Base-by-base conservation (phyloP, 2,113 vertebrate species). In the Loxodonta africana region DNA sequence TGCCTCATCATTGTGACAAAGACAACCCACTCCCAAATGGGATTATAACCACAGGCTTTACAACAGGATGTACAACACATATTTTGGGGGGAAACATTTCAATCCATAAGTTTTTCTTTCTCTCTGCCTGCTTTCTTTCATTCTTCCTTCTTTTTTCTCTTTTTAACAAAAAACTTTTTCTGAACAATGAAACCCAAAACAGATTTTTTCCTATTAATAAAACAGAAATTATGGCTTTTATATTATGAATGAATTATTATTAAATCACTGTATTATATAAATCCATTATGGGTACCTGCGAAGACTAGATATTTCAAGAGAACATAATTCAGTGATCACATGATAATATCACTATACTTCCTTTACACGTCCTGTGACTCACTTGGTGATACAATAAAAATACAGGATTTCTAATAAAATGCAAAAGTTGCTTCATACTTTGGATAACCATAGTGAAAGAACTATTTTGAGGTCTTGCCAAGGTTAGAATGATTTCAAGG, bases 161-260 rank as follows among this genome's bases (percentile, higher is more conserved):
- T 60, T 44, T 80, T 53, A 76, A 20, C 11, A 88, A 90, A 21
- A 88, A 33, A 28, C 48, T 48, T 51, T 71, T 46, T 26, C 8
- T 88, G 10, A 90, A 53, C 8, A 84, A 1, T 20, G 9, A 83
- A 28, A 3, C 4, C 44, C 23, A 14, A 67, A 73, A 63, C 10
- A 84, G 44, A 48, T 48, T 77, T 88, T 5, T 48, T n/a, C n/a
- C 17, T 84, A 9, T 53, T 80, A 81, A 81, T 53, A n/a, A 48
- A 44, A 51, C 1, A 77, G n/a, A 6, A 51, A 77, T 51, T 74
- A 20, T 25, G 30, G 81, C 69, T 21, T 81, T 83, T 44, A 86
- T 63, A n/a, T 80, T 87, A 74, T 91, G 74, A 65, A 17, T 86
- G 12, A 90, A 37, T 77, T 90, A 81, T 37, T 48, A 76, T 88